These are phyloP conservation scores for Tauraco erythrolophus DNA, from an alignment of 2,113 vertebrate species.

Conservation along the genomic window DNA sequence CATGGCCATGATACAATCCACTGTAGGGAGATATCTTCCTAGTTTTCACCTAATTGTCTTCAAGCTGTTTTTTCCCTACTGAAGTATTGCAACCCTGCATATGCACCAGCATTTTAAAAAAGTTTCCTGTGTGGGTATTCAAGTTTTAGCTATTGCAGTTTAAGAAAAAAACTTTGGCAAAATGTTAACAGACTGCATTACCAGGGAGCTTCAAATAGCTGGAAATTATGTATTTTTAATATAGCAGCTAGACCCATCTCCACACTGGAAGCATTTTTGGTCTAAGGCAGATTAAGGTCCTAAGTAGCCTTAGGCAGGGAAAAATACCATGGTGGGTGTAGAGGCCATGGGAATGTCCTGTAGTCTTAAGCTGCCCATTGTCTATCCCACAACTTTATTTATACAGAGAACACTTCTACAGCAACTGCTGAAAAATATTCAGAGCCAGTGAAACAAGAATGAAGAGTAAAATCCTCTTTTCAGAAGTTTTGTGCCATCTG, in stretches of 20 bases:
- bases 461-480: background rate
- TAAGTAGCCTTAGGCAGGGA: background rate
- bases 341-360: constrained; percentile 62
- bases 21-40: background rate
- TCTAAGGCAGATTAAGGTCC: constrained; percentile 35
- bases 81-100: background rate
- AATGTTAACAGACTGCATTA: background rate
- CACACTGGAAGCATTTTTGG: constrained; percentile 10
- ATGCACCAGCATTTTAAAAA: background rate
- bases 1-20: background rate
- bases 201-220: constrained; percentile 14
- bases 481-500: background rate
- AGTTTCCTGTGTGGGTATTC: background rate
- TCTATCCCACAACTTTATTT: background rate
- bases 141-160: constrained; percentile 3
- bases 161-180: background rate
- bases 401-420: background rate
- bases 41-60: background rate
- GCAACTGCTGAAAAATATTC: background rate
- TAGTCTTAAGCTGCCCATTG: background rate
- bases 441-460: background rate
- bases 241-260: background rate
- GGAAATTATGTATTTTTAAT: constrained; percentile 22
- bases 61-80: background rate
- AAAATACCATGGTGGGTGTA: constrained; percentile 21